Conservation (phyloP, 1,140 invertebrate genomes). For the Bicyclus anynana region DNA sequence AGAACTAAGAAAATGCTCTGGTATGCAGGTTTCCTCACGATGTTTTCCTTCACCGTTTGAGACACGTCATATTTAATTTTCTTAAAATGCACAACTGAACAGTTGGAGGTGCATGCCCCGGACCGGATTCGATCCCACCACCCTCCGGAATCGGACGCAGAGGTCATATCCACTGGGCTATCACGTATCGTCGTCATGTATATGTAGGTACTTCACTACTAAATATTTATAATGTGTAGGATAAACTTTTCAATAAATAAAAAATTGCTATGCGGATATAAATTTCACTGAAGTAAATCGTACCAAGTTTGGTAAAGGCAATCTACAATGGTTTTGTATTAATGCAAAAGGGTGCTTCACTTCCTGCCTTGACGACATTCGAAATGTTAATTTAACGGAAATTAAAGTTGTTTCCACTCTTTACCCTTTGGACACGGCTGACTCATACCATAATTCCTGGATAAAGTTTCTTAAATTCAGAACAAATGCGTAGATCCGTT, state of each 20-base stretch:
- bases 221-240: too few relatives aligned
- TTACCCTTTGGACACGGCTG: constrained; percentile 51
- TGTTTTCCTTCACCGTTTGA: too few relatives aligned
- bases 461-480: constrained; percentile 27
- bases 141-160: too few relatives aligned
- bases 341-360: constrained; percentile 49
- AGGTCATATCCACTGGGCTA: too few relatives aligned
- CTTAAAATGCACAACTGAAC: too few relatives aligned
- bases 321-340: constrained; percentile 34
- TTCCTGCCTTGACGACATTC: constrained; percentile 50
- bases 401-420: constrained; percentile 66
- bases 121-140: too few relatives aligned
- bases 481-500: constrained; percentile 23
- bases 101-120: too few relatives aligned
- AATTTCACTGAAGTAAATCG: constrained; percentile 18
- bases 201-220: too few relatives aligned
- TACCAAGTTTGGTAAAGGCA: constrained; percentile 28
- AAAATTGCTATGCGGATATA: constrained; percentile 9
- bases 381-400: constrained; percentile 68
- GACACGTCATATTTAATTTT: too few relatives aligned
- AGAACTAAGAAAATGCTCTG: too few relatives aligned
- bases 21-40: too few relatives aligned
- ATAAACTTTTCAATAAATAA: neutral
- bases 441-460: constrained; percentile 32
- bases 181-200: too few relatives aligned